phyloP scores from a whole-genome alignment of 2,888 invertebrate genomes.

The Callyntrura guangdongensis region DNA sequence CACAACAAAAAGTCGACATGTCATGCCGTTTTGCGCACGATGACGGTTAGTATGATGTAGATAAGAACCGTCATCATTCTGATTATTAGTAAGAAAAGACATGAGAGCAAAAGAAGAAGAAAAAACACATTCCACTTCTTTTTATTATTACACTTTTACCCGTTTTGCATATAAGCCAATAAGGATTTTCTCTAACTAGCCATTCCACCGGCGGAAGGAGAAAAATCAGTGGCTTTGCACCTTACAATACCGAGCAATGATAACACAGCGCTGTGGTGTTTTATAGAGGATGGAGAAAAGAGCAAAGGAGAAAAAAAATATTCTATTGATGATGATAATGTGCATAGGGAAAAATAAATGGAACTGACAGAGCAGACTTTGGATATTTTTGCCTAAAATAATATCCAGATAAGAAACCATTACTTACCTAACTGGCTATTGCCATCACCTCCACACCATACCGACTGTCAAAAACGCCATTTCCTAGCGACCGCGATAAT shows the following conservation, averaged over 20 bases:
- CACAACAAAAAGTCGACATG: constrained; percentile 22
- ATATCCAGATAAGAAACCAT: constrained; percentile 54
- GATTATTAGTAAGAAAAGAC: constrained; percentile 40
- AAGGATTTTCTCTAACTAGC: constrained; percentile 7
- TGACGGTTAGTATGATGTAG: not conserved
- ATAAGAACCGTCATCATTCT: constrained; percentile 51
- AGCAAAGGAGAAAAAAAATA: constrained; percentile 5
- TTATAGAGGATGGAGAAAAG: not conserved
- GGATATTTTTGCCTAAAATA: constrained; percentile 26
- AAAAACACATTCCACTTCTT: constrained; percentile 14
- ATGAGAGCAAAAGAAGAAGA: not conserved
- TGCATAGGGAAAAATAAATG: not conserved
- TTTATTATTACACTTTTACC: constrained; percentile 32
- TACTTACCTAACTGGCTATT: constrained; percentile 37
- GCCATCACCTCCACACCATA: not conserved
- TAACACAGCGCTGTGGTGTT: not conserved
- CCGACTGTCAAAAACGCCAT: constrained; percentile 50
- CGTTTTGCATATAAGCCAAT: constrained; percentile 42
- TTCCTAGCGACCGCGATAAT: constrained; percentile 8
- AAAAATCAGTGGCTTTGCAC: not conserved
- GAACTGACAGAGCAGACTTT: not conserved
- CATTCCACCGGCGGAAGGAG: not conserved
- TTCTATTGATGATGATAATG: not conserved
- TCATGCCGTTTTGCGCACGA: not conserved
- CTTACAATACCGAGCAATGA: not conserved